Evolutionary conservation across 1,140 invertebrate species (phyloP).

Genomic region (Hyphantria cunea): DNA sequence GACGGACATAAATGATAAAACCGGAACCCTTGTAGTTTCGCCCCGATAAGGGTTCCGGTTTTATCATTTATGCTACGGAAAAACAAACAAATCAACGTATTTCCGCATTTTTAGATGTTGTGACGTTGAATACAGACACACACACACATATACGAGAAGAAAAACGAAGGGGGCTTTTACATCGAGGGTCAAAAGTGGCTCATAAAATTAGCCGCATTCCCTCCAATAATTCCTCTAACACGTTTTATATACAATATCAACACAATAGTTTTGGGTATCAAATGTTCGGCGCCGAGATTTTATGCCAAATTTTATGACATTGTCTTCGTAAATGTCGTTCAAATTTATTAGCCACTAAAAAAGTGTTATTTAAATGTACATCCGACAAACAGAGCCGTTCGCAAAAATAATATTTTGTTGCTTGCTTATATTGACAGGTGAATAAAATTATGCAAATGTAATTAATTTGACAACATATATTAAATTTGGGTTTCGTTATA

Average conservation of each 20-base stretch:
- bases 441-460: slow-evolving; percentile 13
- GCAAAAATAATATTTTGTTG: slow-evolving; percentile 3
- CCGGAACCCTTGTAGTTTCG: no score
- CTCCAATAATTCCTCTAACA: slow-evolving; percentile 57
- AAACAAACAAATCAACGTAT: no score
- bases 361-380: slow-evolving; percentile 23
- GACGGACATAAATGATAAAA: no score
- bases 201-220: slow-evolving; percentile 42
- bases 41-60: no score
- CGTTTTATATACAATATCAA: slow-evolving; percentile 62
- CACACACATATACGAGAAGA: no score
- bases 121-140: no score
- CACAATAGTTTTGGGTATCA: slow-evolving; percentile 48
- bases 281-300: slow-evolving; percentile 74
- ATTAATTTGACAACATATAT: slow-evolving; percentile 18
- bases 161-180: not conserved
- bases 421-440: slow-evolving; percentile 8
- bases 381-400: not conserved
- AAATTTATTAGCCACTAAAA: slow-evolving; percentile 71
- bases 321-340: slow-evolving; percentile 75
- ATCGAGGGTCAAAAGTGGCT: not conserved
- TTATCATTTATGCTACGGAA: no score
- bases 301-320: slow-evolving; percentile 75
- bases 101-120: no score
- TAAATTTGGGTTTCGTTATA: slow-evolving; percentile 28